Evolutionary conservation across 2,113 vertebrate genomes (phyloP), one percentile per base, ranked within the genome.

Genomic region (Scophthalmus maximus): DNA sequence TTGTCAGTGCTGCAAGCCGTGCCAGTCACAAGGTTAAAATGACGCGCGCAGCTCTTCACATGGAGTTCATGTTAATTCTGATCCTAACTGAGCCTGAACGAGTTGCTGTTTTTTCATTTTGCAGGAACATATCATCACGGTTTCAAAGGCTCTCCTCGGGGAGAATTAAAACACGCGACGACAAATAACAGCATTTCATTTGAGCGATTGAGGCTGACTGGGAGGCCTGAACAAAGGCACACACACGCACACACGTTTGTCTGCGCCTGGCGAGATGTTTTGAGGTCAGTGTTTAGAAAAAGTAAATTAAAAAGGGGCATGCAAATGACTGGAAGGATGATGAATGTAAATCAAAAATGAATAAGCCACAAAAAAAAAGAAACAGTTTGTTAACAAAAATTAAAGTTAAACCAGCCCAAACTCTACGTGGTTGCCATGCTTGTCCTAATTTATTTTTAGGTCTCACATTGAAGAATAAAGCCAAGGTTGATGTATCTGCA

Each of bases 11-110:
- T 78, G 69, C 27, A n/a, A 87, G 88, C 79, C 5, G 58, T 53
- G 78, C 84, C 82, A 78, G 65, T 27, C 56, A 42, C 81, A 83
- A 91, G 88, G 89, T 89, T 84, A 88, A 86, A 80, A 80, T 79
- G 79, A 83, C 84, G 23, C 67, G 67, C 30, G 36, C 9, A 32
- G 68, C 79, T 78, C 62, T 82, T 84, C 71, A 49, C 68, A 22
- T 51, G 72, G 76, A 70, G 78, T 78, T 78, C 76, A 83, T 81
- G 83, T 56, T 84, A 76, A 89, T 70, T 64, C 73, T 73, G 78
- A 87, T 82, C 23, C 69, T 80, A 78, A 84, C 68, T 18, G 60
- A 58, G 59, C 27, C 53, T 63, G 75, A 78, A 71, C 70, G 74
- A 60, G 55, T 62, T 84, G 67, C 64, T 59, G n/a, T 72, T 46